Percentiles rank a stretch among this genome's conserved stretches.
Evolutionary conservation across 2,113 vertebrate genomes (phyloP).

Genomic region (Mesitornis unicolor): DNA sequence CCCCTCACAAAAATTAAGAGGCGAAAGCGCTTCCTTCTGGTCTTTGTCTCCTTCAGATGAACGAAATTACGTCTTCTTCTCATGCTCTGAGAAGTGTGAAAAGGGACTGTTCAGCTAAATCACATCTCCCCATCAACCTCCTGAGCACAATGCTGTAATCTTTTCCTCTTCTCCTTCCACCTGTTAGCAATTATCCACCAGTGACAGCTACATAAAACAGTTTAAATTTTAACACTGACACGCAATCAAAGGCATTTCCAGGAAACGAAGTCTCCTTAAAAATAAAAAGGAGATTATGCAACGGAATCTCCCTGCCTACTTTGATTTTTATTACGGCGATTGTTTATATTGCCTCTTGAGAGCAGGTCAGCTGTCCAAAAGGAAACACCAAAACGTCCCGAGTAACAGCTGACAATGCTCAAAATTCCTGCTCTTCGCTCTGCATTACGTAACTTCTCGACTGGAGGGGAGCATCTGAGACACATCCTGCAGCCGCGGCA

Average conservation of each 20-base stretch:
- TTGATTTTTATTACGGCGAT: slow-evolving; percentile 57
- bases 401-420: slow-evolving; percentile 77
- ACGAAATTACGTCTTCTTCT: background rate
- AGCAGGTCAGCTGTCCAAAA: slow-evolving; percentile 74
- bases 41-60: background rate
- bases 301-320: slow-evolving; percentile 40
- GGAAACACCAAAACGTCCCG: slow-evolving; percentile 69
- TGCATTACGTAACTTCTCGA: slow-evolving; percentile 66
- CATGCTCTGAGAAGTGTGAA: slow-evolving; percentile 12
- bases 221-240: slow-evolving; percentile 45
- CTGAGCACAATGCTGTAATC: slow-evolving; percentile 19
- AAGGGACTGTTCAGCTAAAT: slow-evolving; percentile 13
- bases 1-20: background rate
- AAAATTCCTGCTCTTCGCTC: slow-evolving; percentile 64
- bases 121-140: slow-evolving; percentile 28
- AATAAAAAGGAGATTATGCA: slow-evolving; percentile 61
- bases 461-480: slow-evolving; percentile 30
- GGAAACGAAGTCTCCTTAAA: slow-evolving; percentile 46
- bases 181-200: slow-evolving; percentile 55
- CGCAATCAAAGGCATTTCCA: slow-evolving; percentile 53
- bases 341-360: slow-evolving; percentile 68
- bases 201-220: slow-evolving; percentile 49
- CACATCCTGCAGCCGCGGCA: background rate
- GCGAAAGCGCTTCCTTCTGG: background rate
- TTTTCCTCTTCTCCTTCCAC: slow-evolving; percentile 51